phyloP scores from a whole-genome alignment of 2,113 vertebrate genomes.

The Lonchura striata region DNA sequence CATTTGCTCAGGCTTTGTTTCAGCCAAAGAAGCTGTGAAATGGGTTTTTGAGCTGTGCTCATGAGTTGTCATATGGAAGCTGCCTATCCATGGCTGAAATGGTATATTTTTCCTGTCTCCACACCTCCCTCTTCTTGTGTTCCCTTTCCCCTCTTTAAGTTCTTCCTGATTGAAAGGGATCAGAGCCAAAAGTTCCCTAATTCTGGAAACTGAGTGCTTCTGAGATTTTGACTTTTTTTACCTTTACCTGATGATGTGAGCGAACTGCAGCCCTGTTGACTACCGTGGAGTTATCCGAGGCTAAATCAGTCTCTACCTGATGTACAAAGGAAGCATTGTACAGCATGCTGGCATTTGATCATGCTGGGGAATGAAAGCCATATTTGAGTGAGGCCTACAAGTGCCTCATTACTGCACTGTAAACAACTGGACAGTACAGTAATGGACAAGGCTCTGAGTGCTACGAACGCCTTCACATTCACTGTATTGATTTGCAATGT shows the following conservation, averaged over 20 bases:
- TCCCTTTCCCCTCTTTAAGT: not conserved
- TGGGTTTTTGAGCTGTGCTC: not conserved
- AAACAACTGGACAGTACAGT: constrained; percentile 48
- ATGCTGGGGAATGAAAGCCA: constrained; percentile 57
- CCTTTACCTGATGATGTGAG: constrained; percentile 42
- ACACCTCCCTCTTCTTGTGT: not conserved
- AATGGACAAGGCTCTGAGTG: constrained; percentile 53
- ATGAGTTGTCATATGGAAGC: not conserved
- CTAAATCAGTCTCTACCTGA: not conserved
- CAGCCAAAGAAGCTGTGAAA: constrained; percentile 9
- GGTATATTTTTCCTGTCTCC: not conserved
- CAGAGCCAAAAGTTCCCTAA: not conserved
- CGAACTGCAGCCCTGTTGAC: constrained; percentile 16
- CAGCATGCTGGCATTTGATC: constrained; percentile 41
- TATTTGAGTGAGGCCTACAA: constrained; percentile 46
- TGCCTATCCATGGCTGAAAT: not conserved
- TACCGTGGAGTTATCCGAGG: not conserved
- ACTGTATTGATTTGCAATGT: constrained; percentile 60
- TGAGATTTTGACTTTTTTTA: constrained; percentile 25
- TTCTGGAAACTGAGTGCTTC: not conserved
- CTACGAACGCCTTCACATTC: constrained; percentile 16
- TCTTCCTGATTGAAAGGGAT: not conserved
- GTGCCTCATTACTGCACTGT: constrained; percentile 62
- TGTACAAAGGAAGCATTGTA: constrained; percentile 52
- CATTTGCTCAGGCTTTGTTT: not conserved